Evolutionary conservation across 2,888 invertebrate genomes (phyloP).

Genomic region (Watsonalla binaria): DNA sequence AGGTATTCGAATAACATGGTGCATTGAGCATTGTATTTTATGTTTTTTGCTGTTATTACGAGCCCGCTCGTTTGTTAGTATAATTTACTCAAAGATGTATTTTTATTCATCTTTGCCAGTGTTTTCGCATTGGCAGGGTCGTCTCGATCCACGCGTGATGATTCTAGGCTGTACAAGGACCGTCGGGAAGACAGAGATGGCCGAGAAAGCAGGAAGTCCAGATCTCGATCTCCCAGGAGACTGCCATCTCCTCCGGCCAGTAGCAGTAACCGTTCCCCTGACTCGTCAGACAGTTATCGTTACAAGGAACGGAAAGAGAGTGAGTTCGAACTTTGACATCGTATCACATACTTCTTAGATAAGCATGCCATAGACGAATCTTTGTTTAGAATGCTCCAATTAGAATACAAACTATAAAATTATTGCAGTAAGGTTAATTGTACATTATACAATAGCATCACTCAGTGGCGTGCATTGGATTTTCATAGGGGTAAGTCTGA

Average conservation of each 20-base stretch:
- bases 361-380: too few relatives aligned
- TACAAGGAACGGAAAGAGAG: slow-evolving; percentile 28
- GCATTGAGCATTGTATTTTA: slow-evolving; percentile 17
- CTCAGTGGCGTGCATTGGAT: too few relatives aligned
- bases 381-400: too few relatives aligned
- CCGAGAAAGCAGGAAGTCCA: slow-evolving; percentile 27
- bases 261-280: slow-evolving; percentile 20
- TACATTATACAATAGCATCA: too few relatives aligned
- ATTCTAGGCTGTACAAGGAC: slow-evolving; percentile 61
- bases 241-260: slow-evolving; percentile 30
- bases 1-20: slow-evolving; percentile 57
- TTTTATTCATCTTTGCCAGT: slow-evolving; percentile 83
- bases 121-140: slow-evolving; percentile 87
- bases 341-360: too few relatives aligned
- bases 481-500: too few relatives aligned
- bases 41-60: slow-evolving; percentile 6
- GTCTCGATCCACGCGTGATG: slow-evolving; percentile 77
- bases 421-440: too few relatives aligned
- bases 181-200: slow-evolving; percentile 20
- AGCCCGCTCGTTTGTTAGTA: slow-evolving; percentile 5
- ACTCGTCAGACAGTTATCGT: slow-evolving; percentile 23
- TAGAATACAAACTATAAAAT: too few relatives aligned
- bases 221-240: slow-evolving; percentile 48
- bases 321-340: not conserved
- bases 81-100: slow-evolving; percentile 47